These are phyloP conservation scores for Pelobates fuscus DNA, from an alignment of 2,113 vertebrate species.

Conservation along the genomic window DNA sequence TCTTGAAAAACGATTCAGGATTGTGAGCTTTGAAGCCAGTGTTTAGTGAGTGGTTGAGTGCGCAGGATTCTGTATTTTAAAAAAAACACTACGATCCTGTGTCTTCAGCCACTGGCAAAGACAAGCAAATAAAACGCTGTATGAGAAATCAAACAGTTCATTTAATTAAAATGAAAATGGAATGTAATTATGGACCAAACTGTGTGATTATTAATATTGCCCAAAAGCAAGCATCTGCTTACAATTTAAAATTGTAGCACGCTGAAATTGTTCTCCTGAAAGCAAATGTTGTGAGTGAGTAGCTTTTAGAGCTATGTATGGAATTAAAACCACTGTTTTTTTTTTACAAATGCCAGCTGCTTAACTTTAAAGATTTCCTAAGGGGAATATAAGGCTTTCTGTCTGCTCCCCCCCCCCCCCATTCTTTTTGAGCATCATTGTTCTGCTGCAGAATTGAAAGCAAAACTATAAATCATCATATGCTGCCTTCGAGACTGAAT, in stretches of 20 bases:
- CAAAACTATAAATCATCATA: slow-evolving; percentile 1
- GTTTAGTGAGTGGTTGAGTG: too few relatives aligned
- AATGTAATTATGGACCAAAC: not conserved
- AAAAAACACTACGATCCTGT: too few relatives aligned
- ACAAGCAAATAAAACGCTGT: too few relatives aligned
- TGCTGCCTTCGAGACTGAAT: not conserved
- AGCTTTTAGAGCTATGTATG: not conserved
- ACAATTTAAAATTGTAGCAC: not conserved
- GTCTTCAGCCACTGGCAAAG: not conserved
- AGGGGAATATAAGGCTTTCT: slow-evolving; percentile 19
- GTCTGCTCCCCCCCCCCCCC: not conserved
- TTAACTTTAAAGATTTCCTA: slow-evolving; percentile 8
- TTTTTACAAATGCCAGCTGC: slow-evolving; percentile 6
- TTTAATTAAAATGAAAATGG: too few relatives aligned
- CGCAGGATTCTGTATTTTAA: too few relatives aligned
- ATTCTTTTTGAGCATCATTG: slow-evolving; percentile 1
- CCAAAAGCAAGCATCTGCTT: not conserved
- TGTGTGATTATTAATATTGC: not conserved
- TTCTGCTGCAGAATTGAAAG: not conserved
- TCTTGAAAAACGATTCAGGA: too few relatives aligned
- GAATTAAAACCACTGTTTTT: slow-evolving; percentile 1
- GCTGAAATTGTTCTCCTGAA: not conserved
- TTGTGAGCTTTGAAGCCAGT: too few relatives aligned
- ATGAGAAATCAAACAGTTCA: too few relatives aligned
- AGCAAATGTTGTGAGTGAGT: not conserved